Evolutionary conservation across 2,888 invertebrate species (phyloP).

Genomic region (Elegia similella): DNA sequence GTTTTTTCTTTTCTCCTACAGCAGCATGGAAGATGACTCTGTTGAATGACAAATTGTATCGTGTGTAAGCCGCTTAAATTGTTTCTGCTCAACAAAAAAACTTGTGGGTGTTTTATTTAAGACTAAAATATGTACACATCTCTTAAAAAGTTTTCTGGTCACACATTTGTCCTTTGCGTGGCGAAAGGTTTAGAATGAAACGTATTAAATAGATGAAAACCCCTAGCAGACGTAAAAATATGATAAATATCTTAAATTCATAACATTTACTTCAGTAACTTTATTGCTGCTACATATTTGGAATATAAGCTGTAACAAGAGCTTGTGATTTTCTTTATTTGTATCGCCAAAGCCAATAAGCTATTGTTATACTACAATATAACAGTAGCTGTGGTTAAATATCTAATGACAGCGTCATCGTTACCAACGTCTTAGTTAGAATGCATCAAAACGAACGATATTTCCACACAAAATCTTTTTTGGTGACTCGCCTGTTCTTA

Average conservation of each 20-base stretch:
- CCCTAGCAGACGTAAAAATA: slow-evolving; percentile 34
- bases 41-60: no score
- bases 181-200: background rate
- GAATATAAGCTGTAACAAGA: background rate
- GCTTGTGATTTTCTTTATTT: background rate
- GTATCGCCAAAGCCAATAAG: no score
- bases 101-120: background rate
- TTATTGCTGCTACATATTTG: slow-evolving; percentile 5
- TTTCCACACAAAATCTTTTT: no score
- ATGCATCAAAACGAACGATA: no score
- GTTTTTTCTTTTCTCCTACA: no score
- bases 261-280: slow-evolving; percentile 7
- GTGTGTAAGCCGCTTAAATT: no score
- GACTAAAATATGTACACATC: background rate
- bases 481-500: no score
- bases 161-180: background rate
- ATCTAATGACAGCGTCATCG: no score
- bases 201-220: slow-evolving; percentile 32
- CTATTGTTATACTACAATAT: no score
- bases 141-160: background rate
- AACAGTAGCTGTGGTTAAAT: no score
- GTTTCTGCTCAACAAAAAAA: background rate
- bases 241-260: slow-evolving; percentile 18
- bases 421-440: no score
- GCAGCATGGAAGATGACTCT: no score